Percentiles rank a stretch among this genome's conserved stretches.
These are phyloP conservation scores for Eucriotettix oculatus DNA, from an alignment of 2,888 invertebrate genomes.

Conservation along the genomic window DNA sequence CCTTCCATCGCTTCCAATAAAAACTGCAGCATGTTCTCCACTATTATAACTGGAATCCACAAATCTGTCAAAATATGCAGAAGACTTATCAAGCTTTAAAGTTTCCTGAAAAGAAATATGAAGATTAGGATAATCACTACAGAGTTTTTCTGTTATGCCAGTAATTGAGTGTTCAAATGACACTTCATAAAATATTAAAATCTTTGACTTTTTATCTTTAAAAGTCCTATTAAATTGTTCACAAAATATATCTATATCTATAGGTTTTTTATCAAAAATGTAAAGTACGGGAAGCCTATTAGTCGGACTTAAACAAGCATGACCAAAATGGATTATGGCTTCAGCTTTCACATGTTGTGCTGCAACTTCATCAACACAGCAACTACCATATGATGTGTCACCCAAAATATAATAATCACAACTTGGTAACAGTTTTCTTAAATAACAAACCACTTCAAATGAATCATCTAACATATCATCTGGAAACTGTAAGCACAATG, in stretches of 20 bases:
- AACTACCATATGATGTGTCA: conserved; percentile 85
- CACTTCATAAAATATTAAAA: neutral
- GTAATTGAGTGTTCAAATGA: neutral
- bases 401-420: conserved; percentile 63
- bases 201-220: conserved; percentile 16
- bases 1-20: conserved; percentile 46
- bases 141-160: neutral
- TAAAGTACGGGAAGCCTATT: conserved; percentile 57
- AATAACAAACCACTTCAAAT: conserved; percentile 38
- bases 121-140: conserved; percentile 4
- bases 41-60: conserved; percentile 14
- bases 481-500: conserved; percentile 78
- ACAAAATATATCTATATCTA: conserved; percentile 31
- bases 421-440: conserved; percentile 33
- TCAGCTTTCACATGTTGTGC: conserved; percentile 77
- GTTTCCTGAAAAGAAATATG: conserved; percentile 3
- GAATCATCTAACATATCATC: conserved; percentile 60
- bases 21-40: conserved; percentile 40
- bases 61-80: no score
- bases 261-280: conserved; percentile 43
- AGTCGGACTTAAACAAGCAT: conserved; percentile 65
- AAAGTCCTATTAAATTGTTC: neutral
- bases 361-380: conserved; percentile 79
- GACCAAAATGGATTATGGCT: conserved; percentile 81
- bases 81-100: neutral